phyloP scores from a whole-genome alignment of 2,797 vertebrate genomes.

The Tympanoctomys barrerae region DNA sequence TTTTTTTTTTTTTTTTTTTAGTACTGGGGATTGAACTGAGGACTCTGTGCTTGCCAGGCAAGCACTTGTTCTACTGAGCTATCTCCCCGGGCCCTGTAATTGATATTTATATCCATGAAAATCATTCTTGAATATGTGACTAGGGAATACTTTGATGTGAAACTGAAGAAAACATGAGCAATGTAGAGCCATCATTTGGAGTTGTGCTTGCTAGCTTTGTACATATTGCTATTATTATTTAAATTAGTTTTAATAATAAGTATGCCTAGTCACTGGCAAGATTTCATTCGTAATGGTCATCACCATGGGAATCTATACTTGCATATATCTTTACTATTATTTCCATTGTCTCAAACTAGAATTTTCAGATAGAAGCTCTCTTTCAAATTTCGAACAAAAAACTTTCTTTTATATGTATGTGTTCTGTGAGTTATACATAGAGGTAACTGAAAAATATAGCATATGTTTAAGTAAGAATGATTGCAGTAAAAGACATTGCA shows the following conservation, averaged over 20 bases:
- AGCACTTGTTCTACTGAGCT: too few species aligned
- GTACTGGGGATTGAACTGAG: too few species aligned
- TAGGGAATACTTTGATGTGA: neutral
- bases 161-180: neutral
- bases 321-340: neutral
- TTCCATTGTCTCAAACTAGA: neutral
- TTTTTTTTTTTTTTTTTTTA: too few species aligned
- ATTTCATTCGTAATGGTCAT: neutral
- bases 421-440: neutral
- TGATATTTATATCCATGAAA: neutral
- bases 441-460: neutral
- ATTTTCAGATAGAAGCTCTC: neutral
- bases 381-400: neutral
- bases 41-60: too few species aligned
- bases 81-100: neutral
- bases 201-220: neutral
- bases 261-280: neutral
- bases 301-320: neutral
- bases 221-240: neutral
- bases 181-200: neutral
- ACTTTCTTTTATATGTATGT: neutral
- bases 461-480: neutral
- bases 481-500: neutral
- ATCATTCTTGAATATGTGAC: neutral
- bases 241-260: conserved; percentile 29